Conservation (phyloP, 2,888 invertebrate species). For the Branchipolynoe longqiensis region DNA sequence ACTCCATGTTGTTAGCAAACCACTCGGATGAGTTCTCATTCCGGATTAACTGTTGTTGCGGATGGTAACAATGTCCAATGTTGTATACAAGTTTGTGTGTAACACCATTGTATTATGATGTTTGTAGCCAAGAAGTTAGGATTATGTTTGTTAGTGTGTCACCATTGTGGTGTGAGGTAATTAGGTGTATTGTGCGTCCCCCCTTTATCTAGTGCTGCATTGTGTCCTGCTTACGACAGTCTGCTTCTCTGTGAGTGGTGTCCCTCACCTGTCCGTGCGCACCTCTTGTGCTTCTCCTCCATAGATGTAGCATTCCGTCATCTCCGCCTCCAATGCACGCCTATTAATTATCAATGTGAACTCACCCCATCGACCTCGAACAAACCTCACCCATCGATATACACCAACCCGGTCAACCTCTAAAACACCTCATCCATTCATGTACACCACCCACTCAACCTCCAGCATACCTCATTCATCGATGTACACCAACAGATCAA, state of each 20-base stretch:
- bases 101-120: slow-evolving; percentile 22
- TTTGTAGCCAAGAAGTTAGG: slow-evolving; percentile 55
- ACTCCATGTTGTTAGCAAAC: too few species aligned
- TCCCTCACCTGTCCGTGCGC: background rate
- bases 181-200: background rate
- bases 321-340: too few species aligned
- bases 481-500: too few species aligned
- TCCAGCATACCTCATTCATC: too few species aligned
- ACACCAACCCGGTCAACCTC: too few species aligned
- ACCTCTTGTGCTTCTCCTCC: background rate
- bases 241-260: slow-evolving; percentile 3
- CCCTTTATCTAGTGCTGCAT: slow-evolving; percentile 20
- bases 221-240: slow-evolving; percentile 1
- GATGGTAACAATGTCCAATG: background rate
- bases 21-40: too few species aligned
- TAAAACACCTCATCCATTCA: too few species aligned
- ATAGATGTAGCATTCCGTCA: too few species aligned
- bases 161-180: slow-evolving; percentile 39
- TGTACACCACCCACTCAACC: too few species aligned
- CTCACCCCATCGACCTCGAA: too few species aligned
- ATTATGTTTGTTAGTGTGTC: slow-evolving; percentile 51
- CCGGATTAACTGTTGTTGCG: background rate
- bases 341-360: too few species aligned
- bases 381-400: too few species aligned
- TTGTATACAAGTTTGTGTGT: background rate